Conservation (phyloP, 2,888 invertebrate genomes). For the Ormyrus pomaceus region DNA sequence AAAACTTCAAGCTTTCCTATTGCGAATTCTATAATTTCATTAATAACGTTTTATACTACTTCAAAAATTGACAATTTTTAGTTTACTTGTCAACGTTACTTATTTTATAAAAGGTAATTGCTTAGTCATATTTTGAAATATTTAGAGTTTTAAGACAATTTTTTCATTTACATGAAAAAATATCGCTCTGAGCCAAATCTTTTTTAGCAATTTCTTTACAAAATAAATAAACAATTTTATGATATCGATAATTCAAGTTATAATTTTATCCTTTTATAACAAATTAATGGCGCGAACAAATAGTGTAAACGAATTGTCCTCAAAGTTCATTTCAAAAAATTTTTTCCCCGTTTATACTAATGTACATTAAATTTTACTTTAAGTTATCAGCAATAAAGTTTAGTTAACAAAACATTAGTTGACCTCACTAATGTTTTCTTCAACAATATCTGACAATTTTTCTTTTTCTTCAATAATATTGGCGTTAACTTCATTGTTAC, state of each 20-base stretch:
- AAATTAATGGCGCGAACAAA: constrained; percentile 9
- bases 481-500: constrained; percentile 5
- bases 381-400: not conserved
- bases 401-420: constrained; percentile 32
- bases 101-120: constrained; percentile 29
- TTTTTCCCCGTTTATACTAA: not conserved
- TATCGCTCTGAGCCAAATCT: not conserved
- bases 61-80: not conserved
- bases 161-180: constrained; percentile 18
- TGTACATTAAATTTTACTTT: constrained; percentile 3
- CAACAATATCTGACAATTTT: not conserved
- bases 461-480: constrained; percentile 14
- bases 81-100: constrained; percentile 1
- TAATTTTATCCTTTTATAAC: not conserved
- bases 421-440: constrained; percentile 26
- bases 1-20: constrained; percentile 11
- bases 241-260: not conserved
- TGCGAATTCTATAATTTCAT: constrained; percentile 11
- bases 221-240: constrained; percentile 34
- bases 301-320: not conserved
- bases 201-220: constrained; percentile 11
- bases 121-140: constrained; percentile 29
- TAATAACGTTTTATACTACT: constrained; percentile 2
- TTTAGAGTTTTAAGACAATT: constrained; percentile 1
- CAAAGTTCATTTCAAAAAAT: constrained; percentile 11